Base-by-base conservation (phyloP, 2,888 invertebrate species). In the Sympetrum striolatum region DNA sequence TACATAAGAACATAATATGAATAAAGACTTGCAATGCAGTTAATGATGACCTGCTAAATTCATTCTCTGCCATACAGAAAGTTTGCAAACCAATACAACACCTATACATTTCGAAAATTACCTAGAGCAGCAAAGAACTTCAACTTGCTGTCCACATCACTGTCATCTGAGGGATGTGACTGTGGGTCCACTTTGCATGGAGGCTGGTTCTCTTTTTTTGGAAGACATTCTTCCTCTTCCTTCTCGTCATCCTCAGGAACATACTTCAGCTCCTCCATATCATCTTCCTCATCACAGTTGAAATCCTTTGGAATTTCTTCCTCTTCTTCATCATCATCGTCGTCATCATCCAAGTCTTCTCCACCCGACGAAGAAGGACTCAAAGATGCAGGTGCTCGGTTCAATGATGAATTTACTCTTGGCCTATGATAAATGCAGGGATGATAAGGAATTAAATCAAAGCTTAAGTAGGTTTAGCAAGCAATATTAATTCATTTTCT, bases 51-150 rank as follows among this genome's bases (percentile, higher is more conserved):
- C 53, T 8, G 8, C 18, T 53, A 3, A 15, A 53, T 53, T 53
- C 4, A 53, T 53, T 53, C 18, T 1, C 15, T 18, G 53, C 0
- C 44, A 2, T 18, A 53, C 0, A 18, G 53, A 53, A 53, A 53
- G 18, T 3, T 15, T 18, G 18, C 2, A 18, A 53, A 53, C 2
- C 53, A 53, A 18, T 18, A 15, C 18, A 53, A 3, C 53, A 53
- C 18, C 53, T 18, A 53, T 31, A 31, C 73, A 73, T 31, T 14
- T 31, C 31, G 14, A 73, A 10, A 31, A 31, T 60, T 86, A 86
- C 86, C 86, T 15, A 86, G 86, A 6, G 86, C 86, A 37, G 86
- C 86, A 60, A 86, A 86, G 86, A 86, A 86, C 60, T 86, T 86
- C n/a, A 86, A n/a, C n/a, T 86, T 86, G 60, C 35, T 86, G 39